Percentiles rank a stretch among this genome's conserved stretches.
Evolutionary conservation across 2,797 vertebrate species (phyloP).

Genomic region (Rousettus madagascariensis): DNA sequence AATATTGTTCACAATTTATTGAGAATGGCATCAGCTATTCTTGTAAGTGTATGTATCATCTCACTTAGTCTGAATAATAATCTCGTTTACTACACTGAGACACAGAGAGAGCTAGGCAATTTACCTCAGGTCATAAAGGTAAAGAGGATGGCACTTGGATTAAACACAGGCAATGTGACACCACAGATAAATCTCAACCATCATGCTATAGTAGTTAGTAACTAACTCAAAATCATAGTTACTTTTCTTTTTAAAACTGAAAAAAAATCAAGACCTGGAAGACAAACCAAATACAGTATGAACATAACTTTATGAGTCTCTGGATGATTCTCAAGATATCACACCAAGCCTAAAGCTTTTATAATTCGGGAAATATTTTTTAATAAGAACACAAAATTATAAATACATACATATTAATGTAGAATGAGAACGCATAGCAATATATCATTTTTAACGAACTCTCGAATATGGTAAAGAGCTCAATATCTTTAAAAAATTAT

Average conservation of each 20-base stretch:
- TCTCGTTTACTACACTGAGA: not conserved
- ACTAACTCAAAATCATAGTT: not conserved
- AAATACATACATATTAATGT: not conserved
- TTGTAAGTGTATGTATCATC: not conserved
- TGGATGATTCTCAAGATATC: not conserved
- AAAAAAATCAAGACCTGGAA: not conserved
- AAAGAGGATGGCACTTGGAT: not conserved
- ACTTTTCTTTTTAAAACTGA: not conserved
- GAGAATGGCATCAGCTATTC: not conserved
- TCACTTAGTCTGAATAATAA: not conserved
- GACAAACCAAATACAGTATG: not conserved
- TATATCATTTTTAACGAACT: not conserved
- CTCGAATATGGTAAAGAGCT: not conserved
- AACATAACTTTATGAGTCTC: not conserved
- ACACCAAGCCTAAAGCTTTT: not conserved
- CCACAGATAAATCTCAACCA: not conserved
- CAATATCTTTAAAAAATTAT: not conserved
- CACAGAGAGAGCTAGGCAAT: not conserved
- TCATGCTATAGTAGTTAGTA: not conserved
- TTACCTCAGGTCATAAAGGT: not conserved
- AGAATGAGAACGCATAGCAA: not conserved
- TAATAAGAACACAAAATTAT: not conserved
- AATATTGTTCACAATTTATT: not conserved
- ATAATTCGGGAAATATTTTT: not conserved
- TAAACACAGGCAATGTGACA: not conserved